Percentiles rank a stretch among this genome's conserved stretches.
Evolutionary conservation across 2,888 invertebrate species (phyloP).

Genomic region (Cetonia aurata): DNA sequence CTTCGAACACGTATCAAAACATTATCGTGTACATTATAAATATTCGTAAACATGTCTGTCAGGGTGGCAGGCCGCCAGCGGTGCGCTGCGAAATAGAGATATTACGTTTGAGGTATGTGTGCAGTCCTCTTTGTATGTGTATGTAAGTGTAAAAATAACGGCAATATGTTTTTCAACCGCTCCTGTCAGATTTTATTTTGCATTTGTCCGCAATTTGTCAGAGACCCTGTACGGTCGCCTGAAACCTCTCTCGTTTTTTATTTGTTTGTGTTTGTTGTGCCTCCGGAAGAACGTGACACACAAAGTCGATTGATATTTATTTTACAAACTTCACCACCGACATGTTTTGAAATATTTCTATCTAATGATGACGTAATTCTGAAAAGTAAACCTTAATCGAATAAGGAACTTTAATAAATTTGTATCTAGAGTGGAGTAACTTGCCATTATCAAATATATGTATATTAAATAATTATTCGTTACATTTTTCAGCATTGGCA

Average conservation of each 20-base stretch:
- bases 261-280: constrained; percentile 14
- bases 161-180: constrained; percentile 49
- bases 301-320: constrained; percentile 3
- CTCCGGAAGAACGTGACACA: not conserved
- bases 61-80: constrained; percentile 21
- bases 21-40: constrained; percentile 51
- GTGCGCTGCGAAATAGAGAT: constrained; percentile 47
- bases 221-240: constrained; percentile 28
- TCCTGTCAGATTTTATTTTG: constrained; percentile 49
- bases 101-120: constrained; percentile 16
- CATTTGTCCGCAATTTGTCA: constrained; percentile 52
- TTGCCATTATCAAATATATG: too few relatives aligned
- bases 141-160: constrained; percentile 43
- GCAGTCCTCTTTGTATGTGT: not conserved
- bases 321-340: too few relatives aligned
- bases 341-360: too few relatives aligned
- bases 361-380: too few relatives aligned
- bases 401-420: too few relatives aligned
- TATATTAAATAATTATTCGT: too few relatives aligned
- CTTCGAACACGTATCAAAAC: constrained; percentile 46
- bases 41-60: constrained; percentile 49
- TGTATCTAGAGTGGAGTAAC: too few relatives aligned
- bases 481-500: too few relatives aligned
- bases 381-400: too few relatives aligned
- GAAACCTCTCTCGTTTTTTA: constrained; percentile 11